phyloP scores from a whole-genome alignment of 2,797 vertebrate genomes.

The Artibeus lituratus region DNA sequence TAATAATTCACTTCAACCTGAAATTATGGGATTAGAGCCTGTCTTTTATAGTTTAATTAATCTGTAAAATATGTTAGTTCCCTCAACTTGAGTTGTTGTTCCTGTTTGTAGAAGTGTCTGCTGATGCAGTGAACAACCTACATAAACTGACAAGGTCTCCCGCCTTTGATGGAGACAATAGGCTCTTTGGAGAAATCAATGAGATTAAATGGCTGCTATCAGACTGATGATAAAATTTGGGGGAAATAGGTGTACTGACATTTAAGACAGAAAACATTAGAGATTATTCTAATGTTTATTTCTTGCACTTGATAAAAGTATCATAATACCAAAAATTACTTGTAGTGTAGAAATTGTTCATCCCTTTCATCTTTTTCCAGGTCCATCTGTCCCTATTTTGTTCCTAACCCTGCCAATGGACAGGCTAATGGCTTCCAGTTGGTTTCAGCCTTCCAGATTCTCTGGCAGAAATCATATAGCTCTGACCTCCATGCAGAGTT shows the following conservation, averaged over 20 bases:
- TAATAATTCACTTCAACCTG: not conserved
- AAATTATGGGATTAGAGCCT: not conserved
- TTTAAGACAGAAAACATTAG: not conserved
- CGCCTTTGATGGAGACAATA: not conserved
- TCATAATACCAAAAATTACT: not conserved
- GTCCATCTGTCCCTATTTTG: not conserved
- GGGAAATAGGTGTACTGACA: not conserved
- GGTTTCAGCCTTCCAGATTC: not conserved
- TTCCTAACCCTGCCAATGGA: not conserved
- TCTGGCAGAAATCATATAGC: not conserved
- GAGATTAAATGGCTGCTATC: not conserved
- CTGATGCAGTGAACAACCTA: not conserved
- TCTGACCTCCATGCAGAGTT: not conserved
- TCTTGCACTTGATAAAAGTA: not conserved
- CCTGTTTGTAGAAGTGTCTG: not conserved
- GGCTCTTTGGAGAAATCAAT: not conserved
- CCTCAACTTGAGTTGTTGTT: not conserved
- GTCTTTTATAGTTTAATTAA: constrained; percentile 13
- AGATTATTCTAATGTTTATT: not conserved
- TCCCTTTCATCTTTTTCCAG: not conserved
- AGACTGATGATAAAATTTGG: not conserved
- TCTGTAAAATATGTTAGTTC: not conserved
- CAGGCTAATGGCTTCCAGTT: not conserved
- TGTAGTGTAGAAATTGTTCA: not conserved
- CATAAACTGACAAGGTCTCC: not conserved